These are phyloP conservation scores for Ellobium chinense DNA, from an alignment of 2,888 invertebrate species.

Conservation along the genomic window DNA sequence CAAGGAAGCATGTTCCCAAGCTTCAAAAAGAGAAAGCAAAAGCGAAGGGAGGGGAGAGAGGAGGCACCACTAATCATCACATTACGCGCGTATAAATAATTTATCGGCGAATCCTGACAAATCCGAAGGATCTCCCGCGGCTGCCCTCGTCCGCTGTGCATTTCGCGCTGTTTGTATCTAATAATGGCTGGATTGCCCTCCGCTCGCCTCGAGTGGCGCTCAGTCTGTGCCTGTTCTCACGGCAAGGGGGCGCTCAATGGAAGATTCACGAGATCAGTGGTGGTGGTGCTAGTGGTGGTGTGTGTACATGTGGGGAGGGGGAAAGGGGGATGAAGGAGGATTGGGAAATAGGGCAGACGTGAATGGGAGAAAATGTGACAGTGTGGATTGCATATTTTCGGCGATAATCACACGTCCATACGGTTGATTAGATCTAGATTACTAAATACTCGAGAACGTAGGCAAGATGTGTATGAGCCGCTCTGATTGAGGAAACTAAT, in stretches of 20 bases:
- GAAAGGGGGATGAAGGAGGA: no score
- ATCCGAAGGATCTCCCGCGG: conserved; percentile 19
- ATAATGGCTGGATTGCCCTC: conserved; percentile 28
- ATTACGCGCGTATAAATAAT: conserved; percentile 26
- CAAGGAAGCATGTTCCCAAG: not conserved
- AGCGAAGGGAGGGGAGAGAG: not conserved
- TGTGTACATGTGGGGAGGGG: not conserved
- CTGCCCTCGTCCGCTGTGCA: conserved; percentile 22
- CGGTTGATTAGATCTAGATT: no score
- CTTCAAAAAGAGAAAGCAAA: not conserved
- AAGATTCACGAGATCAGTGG: not conserved
- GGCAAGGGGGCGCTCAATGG: not conserved
- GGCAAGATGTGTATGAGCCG: no score
- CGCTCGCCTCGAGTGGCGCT: not conserved
- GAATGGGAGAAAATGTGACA: no score
- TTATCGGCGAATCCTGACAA: conserved; percentile 21
- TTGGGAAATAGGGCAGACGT: no score
- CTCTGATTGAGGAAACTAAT: no score
- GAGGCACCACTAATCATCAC: conserved; percentile 7
- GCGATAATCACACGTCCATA: no score
- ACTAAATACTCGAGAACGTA: no score
- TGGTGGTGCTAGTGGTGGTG: not conserved
- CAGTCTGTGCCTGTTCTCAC: conserved; percentile 20
- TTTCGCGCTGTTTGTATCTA: conserved; percentile 39
- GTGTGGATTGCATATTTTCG: no score